These are phyloP conservation scores for Drosophila rufa DNA, from an alignment of 1,140 invertebrate species.

Conservation along the genomic window DNA sequence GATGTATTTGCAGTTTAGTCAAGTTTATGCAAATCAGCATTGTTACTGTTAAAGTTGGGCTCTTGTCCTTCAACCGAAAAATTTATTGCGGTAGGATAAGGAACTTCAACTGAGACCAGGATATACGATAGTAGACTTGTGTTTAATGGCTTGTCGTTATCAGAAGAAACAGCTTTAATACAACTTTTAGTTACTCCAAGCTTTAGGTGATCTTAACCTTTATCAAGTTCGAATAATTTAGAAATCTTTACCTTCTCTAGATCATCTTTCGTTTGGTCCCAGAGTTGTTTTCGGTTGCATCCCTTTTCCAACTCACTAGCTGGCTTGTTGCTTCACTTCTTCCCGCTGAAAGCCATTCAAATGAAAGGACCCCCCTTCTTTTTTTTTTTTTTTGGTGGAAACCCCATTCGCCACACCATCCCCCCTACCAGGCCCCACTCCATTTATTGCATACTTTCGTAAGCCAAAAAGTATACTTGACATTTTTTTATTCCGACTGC, in stretches of 20 bases:
- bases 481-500: constrained; percentile 55
- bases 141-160: neutral
- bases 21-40: constrained; percentile 57
- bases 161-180: no score
- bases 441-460: constrained; percentile 53
- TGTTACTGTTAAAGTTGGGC: constrained; percentile 27
- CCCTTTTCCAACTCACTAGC: constrained; percentile 19
- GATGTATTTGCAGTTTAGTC: constrained; percentile 56
- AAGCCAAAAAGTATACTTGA: constrained; percentile 75
- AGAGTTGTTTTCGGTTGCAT: constrained; percentile 2
- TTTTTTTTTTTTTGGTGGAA: neutral
- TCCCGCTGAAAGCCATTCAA: constrained; percentile 32
- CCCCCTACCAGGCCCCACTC: neutral
- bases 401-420: neutral
- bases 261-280: neutral
- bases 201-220: neutral
- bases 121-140: neutral
- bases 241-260: neutral
- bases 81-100: constrained; percentile 14
- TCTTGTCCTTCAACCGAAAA: constrained; percentile 1
- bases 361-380: constrained; percentile 14
- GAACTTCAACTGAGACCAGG: neutral
- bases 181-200: neutral
- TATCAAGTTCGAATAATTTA: neutral
- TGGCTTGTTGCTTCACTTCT: constrained; percentile 24